A percentile compares a stretch with the other conserved stretches of the same genome.
Evolutionary conservation across 2,888 invertebrate genomes (phyloP).

Genomic region (Elysia crispata): DNA sequence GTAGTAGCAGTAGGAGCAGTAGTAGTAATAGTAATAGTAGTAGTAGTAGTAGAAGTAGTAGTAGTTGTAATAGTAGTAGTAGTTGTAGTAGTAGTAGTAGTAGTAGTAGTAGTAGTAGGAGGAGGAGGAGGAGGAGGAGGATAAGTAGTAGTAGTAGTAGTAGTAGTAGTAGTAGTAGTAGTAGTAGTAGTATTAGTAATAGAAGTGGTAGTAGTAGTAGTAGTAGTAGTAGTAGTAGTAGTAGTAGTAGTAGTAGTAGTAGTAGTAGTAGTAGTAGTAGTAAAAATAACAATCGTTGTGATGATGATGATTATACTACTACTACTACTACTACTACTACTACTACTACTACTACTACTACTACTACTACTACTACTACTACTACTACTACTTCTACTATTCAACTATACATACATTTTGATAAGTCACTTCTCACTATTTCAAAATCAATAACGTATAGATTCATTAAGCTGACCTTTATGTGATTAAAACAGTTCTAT

Average conservation of each 20-base stretch:
- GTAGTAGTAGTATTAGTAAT: no score
- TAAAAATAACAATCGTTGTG: no score
- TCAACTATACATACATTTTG: background rate
- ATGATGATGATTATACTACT: no score
- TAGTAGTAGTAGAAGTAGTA: conserved; percentile 1
- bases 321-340: no score
- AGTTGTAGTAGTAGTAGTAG: conserved; percentile 4
- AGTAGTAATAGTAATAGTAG: conserved; percentile 1
- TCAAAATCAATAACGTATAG: background rate
- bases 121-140: no score
- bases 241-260: conserved; percentile 9
- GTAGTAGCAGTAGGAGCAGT: background rate
- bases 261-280: conserved; percentile 9
- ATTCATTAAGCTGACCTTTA: no score
- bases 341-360: background rate
- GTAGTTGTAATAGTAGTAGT: conserved; percentile 1
- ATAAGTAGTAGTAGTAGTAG: no score
- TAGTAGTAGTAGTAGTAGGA: no score
- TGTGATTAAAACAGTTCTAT: no score
- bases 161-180: no score
- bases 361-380: background rate
- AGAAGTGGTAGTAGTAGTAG: no score
- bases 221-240: conserved; percentile 9
- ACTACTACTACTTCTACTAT: background rate
- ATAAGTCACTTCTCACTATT: background rate